Conservation (phyloP, 2,113 vertebrate genomes). For the Pterocles gutturalis region DNA sequence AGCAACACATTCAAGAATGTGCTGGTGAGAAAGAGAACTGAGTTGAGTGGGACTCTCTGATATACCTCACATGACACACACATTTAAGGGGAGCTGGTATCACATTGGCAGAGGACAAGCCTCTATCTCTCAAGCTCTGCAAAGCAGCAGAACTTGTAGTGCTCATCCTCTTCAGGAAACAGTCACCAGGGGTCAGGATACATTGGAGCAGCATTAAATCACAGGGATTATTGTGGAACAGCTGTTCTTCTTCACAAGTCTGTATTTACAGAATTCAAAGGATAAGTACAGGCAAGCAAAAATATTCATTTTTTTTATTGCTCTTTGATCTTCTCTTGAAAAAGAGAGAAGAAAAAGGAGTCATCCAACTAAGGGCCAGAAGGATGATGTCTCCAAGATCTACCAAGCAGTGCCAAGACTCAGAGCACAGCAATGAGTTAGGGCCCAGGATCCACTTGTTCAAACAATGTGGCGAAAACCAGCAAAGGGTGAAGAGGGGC, state of each 20-base stretch:
- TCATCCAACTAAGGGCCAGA: not conserved
- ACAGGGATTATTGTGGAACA: not conserved
- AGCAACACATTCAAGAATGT: not conserved
- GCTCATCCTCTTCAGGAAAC: not conserved
- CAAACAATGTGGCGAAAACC: not conserved
- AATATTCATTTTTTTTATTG: not conserved
- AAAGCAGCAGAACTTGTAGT: not conserved
- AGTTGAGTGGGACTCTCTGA: not conserved
- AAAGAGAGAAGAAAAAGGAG: not conserved
- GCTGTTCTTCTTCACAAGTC: not conserved
- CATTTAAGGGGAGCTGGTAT: not conserved
- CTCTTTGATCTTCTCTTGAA: constrained; percentile 5
- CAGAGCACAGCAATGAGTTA: not conserved
- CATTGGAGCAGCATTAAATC: not conserved
- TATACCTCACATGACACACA: not conserved
- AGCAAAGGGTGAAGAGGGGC: not conserved
- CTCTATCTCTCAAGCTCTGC: not conserved
- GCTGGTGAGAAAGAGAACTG: not conserved
- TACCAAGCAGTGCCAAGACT: not conserved
- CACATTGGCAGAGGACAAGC: not conserved
- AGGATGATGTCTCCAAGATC: not conserved
- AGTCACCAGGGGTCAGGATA: not conserved
- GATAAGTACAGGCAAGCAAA: not conserved
- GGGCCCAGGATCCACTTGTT: not conserved
- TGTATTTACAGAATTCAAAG: constrained; percentile 20